Conservation (phyloP, 2,888 invertebrate genomes). For the Netelia virgata region DNA sequence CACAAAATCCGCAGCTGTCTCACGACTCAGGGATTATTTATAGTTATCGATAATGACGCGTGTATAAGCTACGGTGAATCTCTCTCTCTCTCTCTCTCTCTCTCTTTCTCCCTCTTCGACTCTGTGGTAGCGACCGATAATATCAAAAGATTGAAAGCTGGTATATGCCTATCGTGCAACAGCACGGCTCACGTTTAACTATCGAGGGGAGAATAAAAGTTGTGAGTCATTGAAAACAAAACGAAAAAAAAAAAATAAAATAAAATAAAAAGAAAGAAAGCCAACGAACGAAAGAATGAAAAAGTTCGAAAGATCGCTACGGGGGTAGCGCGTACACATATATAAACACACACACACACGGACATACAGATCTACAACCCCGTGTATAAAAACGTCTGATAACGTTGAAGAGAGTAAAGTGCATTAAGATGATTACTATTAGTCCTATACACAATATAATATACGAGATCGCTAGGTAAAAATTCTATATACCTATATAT, state of each 20-base stretch:
- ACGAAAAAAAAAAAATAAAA: conserved; percentile 49
- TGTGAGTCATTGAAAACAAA: conserved; percentile 72
- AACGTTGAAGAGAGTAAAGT: conserved; percentile 69
- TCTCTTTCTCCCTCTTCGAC: neutral
- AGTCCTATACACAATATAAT: conserved; percentile 27
- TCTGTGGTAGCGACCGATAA: conserved; percentile 47
- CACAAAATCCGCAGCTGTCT: conserved; percentile 68
- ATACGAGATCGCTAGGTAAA: conserved; percentile 7
- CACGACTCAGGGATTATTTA: conserved; percentile 62
- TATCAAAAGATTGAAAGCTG: conserved; percentile 70
- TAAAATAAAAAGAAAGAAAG: conserved; percentile 38
- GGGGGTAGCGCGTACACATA: conserved; percentile 11
- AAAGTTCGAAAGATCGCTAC: conserved; percentile 58
- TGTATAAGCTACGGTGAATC: conserved; percentile 30
- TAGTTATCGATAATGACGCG: conserved; percentile 71
- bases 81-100: conserved; percentile 23
- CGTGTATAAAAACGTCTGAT: conserved; percentile 59
- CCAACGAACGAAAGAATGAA: neutral
- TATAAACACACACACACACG: too few relatives aligned
- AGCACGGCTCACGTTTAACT: conserved; percentile 42
- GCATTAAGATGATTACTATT: conserved; percentile 82
- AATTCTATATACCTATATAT: neutral
- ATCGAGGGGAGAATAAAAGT: conserved; percentile 56
- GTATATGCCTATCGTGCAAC: conserved; percentile 30
- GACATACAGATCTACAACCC: neutral